These are phyloP conservation scores for Acanthosepion lycidas DNA, from an alignment of 2,888 invertebrate species.

Conservation along the genomic window DNA sequence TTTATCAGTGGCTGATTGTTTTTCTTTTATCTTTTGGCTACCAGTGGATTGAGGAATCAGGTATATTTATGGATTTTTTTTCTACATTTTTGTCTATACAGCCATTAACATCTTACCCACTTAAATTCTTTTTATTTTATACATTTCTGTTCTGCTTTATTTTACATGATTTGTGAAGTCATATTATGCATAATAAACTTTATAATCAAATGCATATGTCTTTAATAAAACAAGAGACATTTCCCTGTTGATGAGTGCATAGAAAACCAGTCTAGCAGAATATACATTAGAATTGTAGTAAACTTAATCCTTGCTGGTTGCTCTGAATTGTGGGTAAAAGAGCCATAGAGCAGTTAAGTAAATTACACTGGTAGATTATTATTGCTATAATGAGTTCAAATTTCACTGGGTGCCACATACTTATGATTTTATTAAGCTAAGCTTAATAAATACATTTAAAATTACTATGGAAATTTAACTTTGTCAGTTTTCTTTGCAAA, in stretches of 20 bases:
- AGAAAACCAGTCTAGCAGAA: background rate
- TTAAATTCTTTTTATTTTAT: background rate
- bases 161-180: background rate
- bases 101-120: background rate
- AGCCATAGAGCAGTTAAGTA: too few relatives aligned
- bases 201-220: background rate
- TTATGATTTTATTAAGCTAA: background rate
- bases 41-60: slow-evolving; percentile 23
- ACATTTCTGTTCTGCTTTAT: background rate
- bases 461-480: background rate
- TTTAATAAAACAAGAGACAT: background rate
- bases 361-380: too few relatives aligned
- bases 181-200: background rate
- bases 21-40: slow-evolving; percentile 25
- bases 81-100: background rate
- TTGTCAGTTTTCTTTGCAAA: background rate
- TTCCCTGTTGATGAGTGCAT: background rate
- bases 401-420: background rate
- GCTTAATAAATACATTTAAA: background rate
- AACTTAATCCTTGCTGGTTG: background rate
- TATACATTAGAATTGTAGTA: background rate
- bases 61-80: background rate
- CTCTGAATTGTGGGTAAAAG: too few relatives aligned
- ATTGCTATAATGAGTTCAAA: too few relatives aligned
- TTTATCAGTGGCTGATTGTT: background rate